Evolutionary conservation across 2,888 invertebrate species (phyloP).

Genomic region (Zygaena filipendulae): DNA sequence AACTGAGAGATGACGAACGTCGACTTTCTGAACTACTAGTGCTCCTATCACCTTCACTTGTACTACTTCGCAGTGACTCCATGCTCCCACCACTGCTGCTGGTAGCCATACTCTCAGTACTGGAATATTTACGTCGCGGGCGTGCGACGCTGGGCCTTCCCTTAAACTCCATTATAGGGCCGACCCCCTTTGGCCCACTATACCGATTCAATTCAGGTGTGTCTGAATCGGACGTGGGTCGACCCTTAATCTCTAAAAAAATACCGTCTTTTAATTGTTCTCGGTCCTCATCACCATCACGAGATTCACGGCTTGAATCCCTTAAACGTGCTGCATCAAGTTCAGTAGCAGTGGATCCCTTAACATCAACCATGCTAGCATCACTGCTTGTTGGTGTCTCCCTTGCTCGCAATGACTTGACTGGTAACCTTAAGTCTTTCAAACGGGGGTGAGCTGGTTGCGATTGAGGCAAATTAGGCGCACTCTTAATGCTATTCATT

Average conservation of each 20-base stretch:
- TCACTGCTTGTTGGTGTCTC: conserved; percentile 72
- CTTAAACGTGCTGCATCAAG: conserved; percentile 58
- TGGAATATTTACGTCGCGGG: conserved; percentile 74
- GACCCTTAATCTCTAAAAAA: conserved; percentile 79
- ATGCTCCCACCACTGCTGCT: conserved; percentile 89
- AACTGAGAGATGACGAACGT: conserved; percentile 85
- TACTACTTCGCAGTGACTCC: conserved; percentile 88
- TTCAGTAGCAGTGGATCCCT: conserved; percentile 57
- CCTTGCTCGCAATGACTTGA: conserved; percentile 74
- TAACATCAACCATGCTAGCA: conserved; percentile 72
- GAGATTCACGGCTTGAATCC: conserved; percentile 64
- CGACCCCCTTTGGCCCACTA: conserved; percentile 66
- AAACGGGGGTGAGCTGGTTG: conserved; percentile 75
- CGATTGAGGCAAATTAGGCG: conserved; percentile 78
- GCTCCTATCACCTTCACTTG: conserved; percentile 88
- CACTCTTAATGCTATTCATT: conserved; percentile 84
- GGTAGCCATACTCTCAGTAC: conserved; percentile 89
- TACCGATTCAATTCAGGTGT: conserved; percentile 67
- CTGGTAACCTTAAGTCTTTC: conserved; percentile 78
- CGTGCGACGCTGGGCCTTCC: conserved; percentile 64
- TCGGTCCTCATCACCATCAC: conserved; percentile 77
- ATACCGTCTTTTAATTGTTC: conserved; percentile 75
- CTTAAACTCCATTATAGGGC: conserved; percentile 72
- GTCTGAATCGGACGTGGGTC: conserved; percentile 70
- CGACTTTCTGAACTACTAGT: conserved; percentile 87